These are phyloP conservation scores for Malurus splendens DNA, from an alignment of 2,797 vertebrate species.

Conservation along the genomic window DNA sequence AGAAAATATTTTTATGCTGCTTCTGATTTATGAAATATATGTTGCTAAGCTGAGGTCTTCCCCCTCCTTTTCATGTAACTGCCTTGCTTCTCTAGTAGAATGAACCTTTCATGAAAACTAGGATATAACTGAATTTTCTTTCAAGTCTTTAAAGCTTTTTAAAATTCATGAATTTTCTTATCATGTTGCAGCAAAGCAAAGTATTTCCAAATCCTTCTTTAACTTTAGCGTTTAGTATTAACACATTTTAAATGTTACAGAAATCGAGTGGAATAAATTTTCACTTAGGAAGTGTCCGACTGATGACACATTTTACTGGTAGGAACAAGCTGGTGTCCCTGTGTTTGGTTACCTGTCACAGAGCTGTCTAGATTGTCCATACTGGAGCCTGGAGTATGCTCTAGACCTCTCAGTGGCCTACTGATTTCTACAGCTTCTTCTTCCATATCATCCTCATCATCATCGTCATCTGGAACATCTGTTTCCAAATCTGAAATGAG, in stretches of 20 bases:
- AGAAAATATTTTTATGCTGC: conserved; percentile 43
- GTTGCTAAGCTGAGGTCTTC: conserved; percentile 34
- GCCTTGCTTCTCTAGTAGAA: conserved; percentile 46
- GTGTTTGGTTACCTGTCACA: conserved; percentile 82
- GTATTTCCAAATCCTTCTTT: conserved; percentile 70
- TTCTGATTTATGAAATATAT: conserved; percentile 57
- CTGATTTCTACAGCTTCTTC: conserved; percentile 90
- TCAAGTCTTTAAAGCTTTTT: conserved; percentile 73
- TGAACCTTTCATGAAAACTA: conserved; percentile 68
- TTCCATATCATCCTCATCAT: conserved; percentile 81
- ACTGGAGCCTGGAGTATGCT: conserved; percentile 95
- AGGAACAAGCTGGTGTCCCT: conserved; percentile 28
- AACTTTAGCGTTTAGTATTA: conserved; percentile 69
- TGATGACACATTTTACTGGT: conserved; percentile 26
- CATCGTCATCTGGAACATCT: conserved; percentile 86
- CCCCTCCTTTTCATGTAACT: conserved; percentile 25
- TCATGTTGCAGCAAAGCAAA: conserved; percentile 71
- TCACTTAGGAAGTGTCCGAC: conserved; percentile 38
- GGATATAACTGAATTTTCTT: conserved; percentile 73
- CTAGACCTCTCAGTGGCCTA: conserved; percentile 87
- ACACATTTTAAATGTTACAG: conserved; percentile 63
- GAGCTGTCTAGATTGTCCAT: conserved; percentile 99
- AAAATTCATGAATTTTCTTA: conserved; percentile 80
- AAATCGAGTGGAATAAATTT: conserved; percentile 64
- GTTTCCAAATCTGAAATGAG: conserved; percentile 97